Base-by-base conservation (phyloP, 2,797 vertebrate genomes). In the Cyprinella venusta region DNA sequence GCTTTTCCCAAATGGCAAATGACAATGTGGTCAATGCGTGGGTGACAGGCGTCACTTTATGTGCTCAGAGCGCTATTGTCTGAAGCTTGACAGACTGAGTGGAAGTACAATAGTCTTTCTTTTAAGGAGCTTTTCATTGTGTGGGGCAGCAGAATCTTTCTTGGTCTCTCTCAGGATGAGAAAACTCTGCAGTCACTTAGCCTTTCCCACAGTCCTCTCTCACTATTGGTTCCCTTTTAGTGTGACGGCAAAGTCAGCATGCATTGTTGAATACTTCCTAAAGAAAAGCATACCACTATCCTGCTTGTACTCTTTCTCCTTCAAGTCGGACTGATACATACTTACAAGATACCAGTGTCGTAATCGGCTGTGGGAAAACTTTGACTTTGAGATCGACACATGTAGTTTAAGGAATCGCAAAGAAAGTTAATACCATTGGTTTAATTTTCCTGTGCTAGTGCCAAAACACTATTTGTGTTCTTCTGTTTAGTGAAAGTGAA, bases 1-100 rank as follows among this genome's bases (percentile, higher is more conserved):
- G 74, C 77, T 77, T 86, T 71, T 83, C 48, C 36, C 59, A 59
- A n/a, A n/a, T 54, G 67, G 24, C 69, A 52, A 83, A 78, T 79
- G 80, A 82, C 81, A 75, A 52, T 76, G 70, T 80, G 77, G 81
- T 80, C 71, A 76, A 69, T 63, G 21, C 21, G 77, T 71, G 48
- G 54, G 40, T 71, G 85, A 84, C 78, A 61, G 75, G 69, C 84
- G 33, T 79, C 83, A 84, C 65, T 84, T 84, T 61, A 76, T 76
- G 64, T 30, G 48, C 69, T 81, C 81, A 79, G 21, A 83, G 59
- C 61, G 10, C 76, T 63, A 84, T 88, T 87, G 79, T 84, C 50
- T 85, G 52, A 80, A 69, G 77, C 69, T 83, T 85, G 84, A 88
- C 87, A 75, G 74, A 72, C 83, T 80, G 79, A 86, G 84, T 82